These are phyloP conservation scores for Dione vanillae DNA, from an alignment of 2,888 invertebrate species.

Conservation along the genomic window DNA sequence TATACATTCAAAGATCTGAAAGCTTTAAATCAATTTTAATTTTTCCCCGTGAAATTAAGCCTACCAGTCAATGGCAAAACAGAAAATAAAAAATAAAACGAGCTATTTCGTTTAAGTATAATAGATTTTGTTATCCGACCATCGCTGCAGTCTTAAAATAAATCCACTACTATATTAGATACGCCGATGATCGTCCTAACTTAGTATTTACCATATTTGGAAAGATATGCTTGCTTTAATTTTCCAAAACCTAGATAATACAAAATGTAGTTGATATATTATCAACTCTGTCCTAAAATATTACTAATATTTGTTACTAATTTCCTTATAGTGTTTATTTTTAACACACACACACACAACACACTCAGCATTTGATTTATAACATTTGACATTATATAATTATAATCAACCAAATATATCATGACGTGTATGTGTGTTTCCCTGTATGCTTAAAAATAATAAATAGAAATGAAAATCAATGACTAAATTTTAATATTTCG, in stretches of 20 bases:
- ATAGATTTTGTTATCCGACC: conserved; percentile 20
- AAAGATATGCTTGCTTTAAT: conserved; percentile 9
- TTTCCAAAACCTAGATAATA: background rate
- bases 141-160: conserved; percentile 24
- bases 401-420: too few relatives aligned
- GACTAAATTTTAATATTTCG: too few relatives aligned
- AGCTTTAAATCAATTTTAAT: background rate
- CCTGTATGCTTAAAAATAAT: too few relatives aligned
- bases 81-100: background rate
- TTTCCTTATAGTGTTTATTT: too few relatives aligned
- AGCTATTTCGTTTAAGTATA: conserved; percentile 17
- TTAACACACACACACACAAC: too few relatives aligned
- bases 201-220: background rate
- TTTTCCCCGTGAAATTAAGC: background rate
- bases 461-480: background rate
- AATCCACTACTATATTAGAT: conserved; percentile 18
- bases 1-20: background rate
- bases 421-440: too few relatives aligned
- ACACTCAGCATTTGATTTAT: too few relatives aligned
- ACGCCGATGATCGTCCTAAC: conserved; percentile 7
- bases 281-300: too few relatives aligned
- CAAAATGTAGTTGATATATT: background rate
- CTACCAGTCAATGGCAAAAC: conserved; percentile 11
- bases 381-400: too few relatives aligned
- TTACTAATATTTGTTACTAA: too few relatives aligned